A percentile compares a stretch with the other conserved stretches of the same genome.
These are phyloP conservation scores for Mycteria americana DNA, from an alignment of 2,797 vertebrate species.

Conservation along the genomic window DNA sequence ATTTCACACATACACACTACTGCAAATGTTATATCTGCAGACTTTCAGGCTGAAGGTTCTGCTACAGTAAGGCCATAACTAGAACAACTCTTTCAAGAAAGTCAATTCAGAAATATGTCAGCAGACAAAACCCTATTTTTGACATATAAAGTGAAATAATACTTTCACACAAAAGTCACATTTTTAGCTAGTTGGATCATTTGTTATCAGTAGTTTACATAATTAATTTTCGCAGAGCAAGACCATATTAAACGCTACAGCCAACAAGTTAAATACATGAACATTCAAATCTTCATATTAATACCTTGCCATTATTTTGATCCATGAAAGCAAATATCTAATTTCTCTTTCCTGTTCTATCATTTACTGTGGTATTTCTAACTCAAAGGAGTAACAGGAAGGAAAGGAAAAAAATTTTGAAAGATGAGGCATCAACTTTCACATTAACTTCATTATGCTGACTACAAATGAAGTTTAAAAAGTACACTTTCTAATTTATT, in stretches of 20 bases:
- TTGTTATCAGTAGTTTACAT: not conserved
- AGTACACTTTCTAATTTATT: not conserved
- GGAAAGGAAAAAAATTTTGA: not conserved
- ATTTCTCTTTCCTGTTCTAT: not conserved
- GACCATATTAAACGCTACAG: not conserved
- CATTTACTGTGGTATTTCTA: not conserved
- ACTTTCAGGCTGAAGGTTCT: not conserved
- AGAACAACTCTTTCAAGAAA: not conserved
- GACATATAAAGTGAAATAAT: not conserved
- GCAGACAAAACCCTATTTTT: not conserved
- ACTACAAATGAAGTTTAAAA: not conserved
- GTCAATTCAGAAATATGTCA: not conserved
- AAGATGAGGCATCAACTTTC: not conserved
- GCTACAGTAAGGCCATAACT: not conserved
- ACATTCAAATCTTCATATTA: not conserved
- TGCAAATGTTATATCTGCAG: not conserved
- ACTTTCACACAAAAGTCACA: not conserved
- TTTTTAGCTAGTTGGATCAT: not conserved
- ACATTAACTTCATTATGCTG: not conserved
- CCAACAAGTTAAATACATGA: not conserved
- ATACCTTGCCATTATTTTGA: not conserved
- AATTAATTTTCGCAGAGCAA: not conserved
- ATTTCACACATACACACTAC: not conserved
- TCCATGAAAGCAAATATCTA: not conserved
- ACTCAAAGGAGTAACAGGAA: not conserved